Evolutionary conservation across 1,140 invertebrate species (phyloP).

Genomic region (Dysdera silvatica): DNA sequence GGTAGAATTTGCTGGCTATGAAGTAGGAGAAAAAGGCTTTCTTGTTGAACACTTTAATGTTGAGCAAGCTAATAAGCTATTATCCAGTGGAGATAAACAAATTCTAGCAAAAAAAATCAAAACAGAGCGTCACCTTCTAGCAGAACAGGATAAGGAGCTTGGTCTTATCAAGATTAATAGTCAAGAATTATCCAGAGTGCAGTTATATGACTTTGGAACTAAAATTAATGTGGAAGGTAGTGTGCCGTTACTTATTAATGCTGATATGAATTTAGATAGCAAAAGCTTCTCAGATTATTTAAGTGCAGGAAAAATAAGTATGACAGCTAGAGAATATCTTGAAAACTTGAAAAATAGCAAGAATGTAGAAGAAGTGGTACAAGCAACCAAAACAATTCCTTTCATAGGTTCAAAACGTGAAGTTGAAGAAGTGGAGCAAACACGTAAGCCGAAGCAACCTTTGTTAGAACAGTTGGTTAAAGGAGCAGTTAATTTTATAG

Average conservation of each 20-base stretch:
- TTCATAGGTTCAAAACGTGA: slow-evolving; percentile 15
- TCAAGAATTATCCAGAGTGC: slow-evolving; percentile 10
- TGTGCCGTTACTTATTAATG: slow-evolving; percentile 14
- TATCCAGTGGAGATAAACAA: slow-evolving; percentile 10
- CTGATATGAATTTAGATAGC: slow-evolving; percentile 22
- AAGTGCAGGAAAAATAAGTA: slow-evolving; percentile 13
- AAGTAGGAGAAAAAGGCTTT: slow-evolving; percentile 17
- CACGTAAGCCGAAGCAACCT: slow-evolving; percentile 1
- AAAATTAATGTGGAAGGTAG: slow-evolving; percentile 18
- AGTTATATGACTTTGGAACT: slow-evolving; percentile 23
- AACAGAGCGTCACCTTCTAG: slow-evolving; percentile 20
- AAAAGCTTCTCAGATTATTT: slow-evolving; percentile 16
- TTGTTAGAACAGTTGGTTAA: slow-evolving; percentile 11
- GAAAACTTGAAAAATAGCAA: slow-evolving; percentile 14
- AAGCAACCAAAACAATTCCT: slow-evolving; percentile 20
- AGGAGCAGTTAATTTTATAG: slow-evolving; percentile 17
- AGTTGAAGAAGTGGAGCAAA: slow-evolving; percentile 18
- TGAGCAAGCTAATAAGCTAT: slow-evolving; percentile 13
- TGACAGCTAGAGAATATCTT: slow-evolving; percentile 27
- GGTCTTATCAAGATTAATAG: slow-evolving; percentile 19
- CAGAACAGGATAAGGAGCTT: slow-evolving; percentile 22
- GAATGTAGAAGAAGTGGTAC: slow-evolving; percentile 13
- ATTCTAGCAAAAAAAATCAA: slow-evolving; percentile 18
- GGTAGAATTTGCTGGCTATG: slow-evolving; percentile 11
- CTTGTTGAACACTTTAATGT: slow-evolving; percentile 18